Evolutionary conservation across 2,113 vertebrate species (phyloP).

Genomic region (Heloderma charlesbogerti): DNA sequence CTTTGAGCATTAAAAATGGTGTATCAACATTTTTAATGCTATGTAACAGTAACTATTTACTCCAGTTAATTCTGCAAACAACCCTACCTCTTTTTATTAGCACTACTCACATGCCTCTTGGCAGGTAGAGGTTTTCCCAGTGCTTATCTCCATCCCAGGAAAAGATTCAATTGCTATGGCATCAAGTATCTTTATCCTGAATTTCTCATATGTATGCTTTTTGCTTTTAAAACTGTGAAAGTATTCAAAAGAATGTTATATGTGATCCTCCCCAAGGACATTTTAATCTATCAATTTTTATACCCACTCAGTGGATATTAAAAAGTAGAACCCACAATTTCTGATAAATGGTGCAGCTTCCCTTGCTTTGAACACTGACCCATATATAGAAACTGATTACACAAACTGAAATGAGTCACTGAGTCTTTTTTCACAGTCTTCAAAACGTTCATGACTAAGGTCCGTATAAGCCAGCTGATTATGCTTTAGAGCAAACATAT

Average conservation of each 20-base stretch:
- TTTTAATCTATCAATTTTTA: constrained; percentile 1
- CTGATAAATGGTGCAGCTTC: background rate
- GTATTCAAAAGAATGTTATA: constrained; percentile 12
- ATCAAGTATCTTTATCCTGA: no score
- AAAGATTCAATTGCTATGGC: background rate
- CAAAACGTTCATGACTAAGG: background rate
- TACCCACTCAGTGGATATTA: constrained; percentile 6
- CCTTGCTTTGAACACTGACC: constrained; percentile 5
- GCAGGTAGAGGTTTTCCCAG: background rate
- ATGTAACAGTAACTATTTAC: background rate
- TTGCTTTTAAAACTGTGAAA: background rate
- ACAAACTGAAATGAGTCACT: background rate
- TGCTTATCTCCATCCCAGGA: background rate
- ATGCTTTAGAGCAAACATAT: background rate
- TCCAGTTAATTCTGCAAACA: background rate
- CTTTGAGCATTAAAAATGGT: background rate
- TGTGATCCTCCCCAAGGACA: background rate
- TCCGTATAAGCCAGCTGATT: background rate
- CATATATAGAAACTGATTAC: background rate
- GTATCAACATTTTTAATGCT: no score
- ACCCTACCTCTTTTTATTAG: background rate
- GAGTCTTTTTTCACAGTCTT: background rate
- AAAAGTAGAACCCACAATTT: background rate
- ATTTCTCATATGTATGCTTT: constrained; percentile 19
- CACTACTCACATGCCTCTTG: background rate